Percentiles rank a stretch among this genome's conserved stretches.
Evolutionary conservation across 1,140 invertebrate species (phyloP).

Genomic region (Physella acuta): DNA sequence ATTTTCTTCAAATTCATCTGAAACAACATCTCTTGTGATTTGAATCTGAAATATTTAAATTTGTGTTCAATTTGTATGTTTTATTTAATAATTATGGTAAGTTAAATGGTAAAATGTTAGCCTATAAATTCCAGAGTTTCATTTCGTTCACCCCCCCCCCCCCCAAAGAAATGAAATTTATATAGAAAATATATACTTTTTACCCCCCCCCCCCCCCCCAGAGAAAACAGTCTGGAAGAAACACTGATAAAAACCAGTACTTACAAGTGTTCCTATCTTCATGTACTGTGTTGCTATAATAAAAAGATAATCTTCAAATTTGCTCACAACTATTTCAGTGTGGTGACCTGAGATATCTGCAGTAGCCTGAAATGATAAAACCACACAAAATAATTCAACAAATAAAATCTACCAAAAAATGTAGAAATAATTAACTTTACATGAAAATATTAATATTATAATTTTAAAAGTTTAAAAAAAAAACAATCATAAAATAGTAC

Average conservation of each 20-base stretch:
- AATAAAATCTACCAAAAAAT: no score
- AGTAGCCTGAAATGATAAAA: constrained; percentile 5
- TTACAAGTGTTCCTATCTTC: constrained; percentile 25
- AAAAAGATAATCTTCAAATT: constrained; percentile 22
- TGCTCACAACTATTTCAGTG: constrained; percentile 24
- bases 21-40: constrained; percentile 15
- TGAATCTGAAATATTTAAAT: constrained; percentile 7
- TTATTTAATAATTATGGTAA: no score
- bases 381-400: no score
- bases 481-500: no score
- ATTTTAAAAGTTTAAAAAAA: no score
- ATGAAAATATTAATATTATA: no score
- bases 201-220: no score
- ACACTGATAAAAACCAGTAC: not conserved
- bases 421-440: no score
- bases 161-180: not conserved
- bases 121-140: not conserved
- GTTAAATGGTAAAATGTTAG: no score
- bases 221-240: not conserved
- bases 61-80: no score
- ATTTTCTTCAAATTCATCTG: constrained; percentile 16
- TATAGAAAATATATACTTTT: not conserved
- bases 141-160: no score
- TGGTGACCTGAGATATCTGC: constrained; percentile 18
- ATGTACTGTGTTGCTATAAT: constrained; percentile 22